Conservation (phyloP, 1,140 invertebrate species). For the Adelges cooleyi region DNA sequence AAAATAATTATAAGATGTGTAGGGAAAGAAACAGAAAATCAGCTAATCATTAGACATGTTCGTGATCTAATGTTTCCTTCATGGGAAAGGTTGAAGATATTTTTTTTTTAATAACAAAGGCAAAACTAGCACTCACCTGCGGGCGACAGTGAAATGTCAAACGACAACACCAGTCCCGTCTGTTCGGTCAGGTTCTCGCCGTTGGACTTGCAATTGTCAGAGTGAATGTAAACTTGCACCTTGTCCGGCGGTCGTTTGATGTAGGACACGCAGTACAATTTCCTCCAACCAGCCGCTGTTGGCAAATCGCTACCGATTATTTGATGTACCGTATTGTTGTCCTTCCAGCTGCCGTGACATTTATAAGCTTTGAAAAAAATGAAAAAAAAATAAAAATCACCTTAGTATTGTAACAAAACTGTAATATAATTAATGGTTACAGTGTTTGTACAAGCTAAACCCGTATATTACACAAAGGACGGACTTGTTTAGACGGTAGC, state of each 20-base stretch:
- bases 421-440: no score
- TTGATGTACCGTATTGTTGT: slow-evolving; percentile 35
- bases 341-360: slow-evolving; percentile 44
- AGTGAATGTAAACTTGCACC: background rate
- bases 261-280: slow-evolving; percentile 14
- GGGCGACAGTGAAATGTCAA: slow-evolving; percentile 9
- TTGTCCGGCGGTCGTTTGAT: slow-evolving; percentile 10
- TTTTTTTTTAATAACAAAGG: no score
- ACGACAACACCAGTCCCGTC: background rate
- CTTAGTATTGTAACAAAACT: background rate
- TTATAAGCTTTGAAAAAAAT: slow-evolving; percentile 38
- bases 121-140: slow-evolving; percentile 16
- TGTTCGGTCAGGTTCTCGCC: background rate
- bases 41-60: no score
- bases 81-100: no score
- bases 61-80: no score
- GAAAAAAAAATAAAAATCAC: background rate
- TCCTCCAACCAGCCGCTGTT: slow-evolving; percentile 4
- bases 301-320: slow-evolving; percentile 13
- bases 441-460: no score
- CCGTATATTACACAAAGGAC: no score
- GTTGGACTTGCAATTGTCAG: slow-evolving; percentile 1
- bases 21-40: no score
- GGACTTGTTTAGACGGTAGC: no score
- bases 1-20: no score